Percentiles rank a stretch among this genome's conserved stretches.
Evolutionary conservation across 2,113 vertebrate species (phyloP).

Genomic region (Eira barbara): DNA sequence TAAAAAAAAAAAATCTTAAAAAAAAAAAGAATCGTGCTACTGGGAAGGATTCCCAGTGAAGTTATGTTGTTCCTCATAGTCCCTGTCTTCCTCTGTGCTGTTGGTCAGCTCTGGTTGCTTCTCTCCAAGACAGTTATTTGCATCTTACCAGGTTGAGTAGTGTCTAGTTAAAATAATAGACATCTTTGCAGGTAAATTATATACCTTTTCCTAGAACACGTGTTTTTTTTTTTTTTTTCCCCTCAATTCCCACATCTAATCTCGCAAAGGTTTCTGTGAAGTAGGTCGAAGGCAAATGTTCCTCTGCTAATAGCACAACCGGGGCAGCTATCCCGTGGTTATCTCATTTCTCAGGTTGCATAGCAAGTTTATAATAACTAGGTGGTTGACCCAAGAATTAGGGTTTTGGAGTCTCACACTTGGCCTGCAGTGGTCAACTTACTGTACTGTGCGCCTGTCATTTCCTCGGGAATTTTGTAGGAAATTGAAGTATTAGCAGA

Average conservation of each 20-base stretch:
- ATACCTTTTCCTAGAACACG: background rate
- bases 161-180: background rate
- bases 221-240: background rate
- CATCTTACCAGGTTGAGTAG: background rate
- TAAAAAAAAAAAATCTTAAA: too few species aligned
- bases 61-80: background rate
- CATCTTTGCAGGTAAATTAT: background rate
- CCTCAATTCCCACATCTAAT: background rate
- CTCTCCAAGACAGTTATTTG: background rate
- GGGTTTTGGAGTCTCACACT: background rate
- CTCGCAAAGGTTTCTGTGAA: background rate
- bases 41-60: background rate
- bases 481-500: background rate
- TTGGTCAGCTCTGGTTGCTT: background rate
- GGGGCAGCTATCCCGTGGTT: background rate
- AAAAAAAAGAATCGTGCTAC: background rate
- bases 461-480: background rate
- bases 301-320: background rate
- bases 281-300: background rate
- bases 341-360: background rate
- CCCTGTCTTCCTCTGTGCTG: background rate
- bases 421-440: background rate
- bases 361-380: background rate
- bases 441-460: background rate
- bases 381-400: background rate